Evolutionary conservation across 1,140 invertebrate genomes (phyloP).

Genomic region (Drosophila grimshawi): DNA sequence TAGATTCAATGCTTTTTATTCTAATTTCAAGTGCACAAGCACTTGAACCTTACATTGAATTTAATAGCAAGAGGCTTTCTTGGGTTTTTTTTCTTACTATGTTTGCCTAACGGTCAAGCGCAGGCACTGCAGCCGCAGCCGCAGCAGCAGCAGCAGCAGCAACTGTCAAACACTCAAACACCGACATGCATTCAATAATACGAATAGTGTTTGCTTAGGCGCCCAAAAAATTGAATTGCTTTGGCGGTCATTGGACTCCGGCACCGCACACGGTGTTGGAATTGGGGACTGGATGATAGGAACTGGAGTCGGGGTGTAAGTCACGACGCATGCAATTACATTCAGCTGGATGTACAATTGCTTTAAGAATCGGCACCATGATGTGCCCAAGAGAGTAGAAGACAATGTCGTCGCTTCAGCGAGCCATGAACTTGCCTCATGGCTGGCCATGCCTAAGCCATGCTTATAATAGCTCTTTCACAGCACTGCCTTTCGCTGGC

Average conservation of each 20-base stretch:
- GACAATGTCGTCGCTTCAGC: constrained; percentile 48
- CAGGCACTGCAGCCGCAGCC: constrained; percentile 16
- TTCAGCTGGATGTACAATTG: constrained; percentile 71
- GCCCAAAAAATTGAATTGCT: constrained; percentile 32
- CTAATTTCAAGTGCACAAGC: constrained; percentile 67
- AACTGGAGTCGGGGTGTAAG: constrained; percentile 13
- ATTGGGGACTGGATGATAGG: not conserved
- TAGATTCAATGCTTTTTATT: constrained; percentile 65
- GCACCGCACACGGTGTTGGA: constrained; percentile 31
- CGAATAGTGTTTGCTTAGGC: constrained; percentile 67
- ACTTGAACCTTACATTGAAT: constrained; percentile 54
- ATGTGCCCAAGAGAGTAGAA: constrained; percentile 12
- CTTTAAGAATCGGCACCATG: constrained; percentile 63
- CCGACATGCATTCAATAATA: constrained; percentile 73
- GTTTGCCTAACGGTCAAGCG: constrained; percentile 63
- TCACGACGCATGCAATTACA: constrained; percentile 78
- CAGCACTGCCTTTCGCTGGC: not conserved
- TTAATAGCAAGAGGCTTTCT: not conserved
- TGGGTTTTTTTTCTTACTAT: constrained; percentile 23
- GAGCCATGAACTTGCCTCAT: constrained; percentile 77
- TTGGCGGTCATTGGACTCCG: constrained; percentile 8
- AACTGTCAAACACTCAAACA: constrained; percentile 71
- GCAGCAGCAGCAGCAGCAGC: constrained; percentile 22
- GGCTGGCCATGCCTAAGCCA: constrained; percentile 57
- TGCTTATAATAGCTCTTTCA: constrained; percentile 20